Evolutionary conservation across 2,797 vertebrate species (phyloP).

Genomic region (Scleropages formosus): DNA sequence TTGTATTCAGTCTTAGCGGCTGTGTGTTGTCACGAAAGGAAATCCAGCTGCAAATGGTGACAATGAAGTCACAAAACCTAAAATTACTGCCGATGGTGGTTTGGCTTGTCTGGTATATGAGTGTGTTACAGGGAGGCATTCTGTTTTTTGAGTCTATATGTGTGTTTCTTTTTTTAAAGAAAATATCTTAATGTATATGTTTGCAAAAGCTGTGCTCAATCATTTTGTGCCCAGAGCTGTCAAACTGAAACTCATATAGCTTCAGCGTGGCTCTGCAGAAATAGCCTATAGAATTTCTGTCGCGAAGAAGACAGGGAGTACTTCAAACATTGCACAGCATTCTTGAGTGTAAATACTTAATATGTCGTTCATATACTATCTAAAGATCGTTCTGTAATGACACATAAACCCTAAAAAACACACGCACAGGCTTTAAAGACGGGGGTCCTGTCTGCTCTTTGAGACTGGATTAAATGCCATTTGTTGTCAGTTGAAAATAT

Average conservation of each 20-base stretch:
- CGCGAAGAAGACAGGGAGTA: neutral
- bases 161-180: too few species aligned
- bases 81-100: neutral
- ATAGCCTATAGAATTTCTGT: too few species aligned
- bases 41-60: neutral
- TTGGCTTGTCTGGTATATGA: neutral
- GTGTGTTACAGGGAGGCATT: neutral
- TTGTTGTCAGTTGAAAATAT: neutral
- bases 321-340: neutral
- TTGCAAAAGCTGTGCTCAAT: too few species aligned
- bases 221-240: neutral
- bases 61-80: neutral
- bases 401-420: neutral
- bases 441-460: neutral
- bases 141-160: too few species aligned
- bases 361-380: neutral
- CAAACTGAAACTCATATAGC: constrained; percentile 1
- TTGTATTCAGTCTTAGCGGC: neutral
- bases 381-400: too few species aligned
- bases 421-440: neutral
- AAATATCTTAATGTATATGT: too few species aligned
- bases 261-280: neutral
- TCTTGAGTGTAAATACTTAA: constrained; percentile 16
- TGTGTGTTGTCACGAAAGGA: neutral
- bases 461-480: neutral